Evolutionary conservation across 2,888 invertebrate species (phyloP).

Genomic region (Leptinotarsa haldemani): DNA sequence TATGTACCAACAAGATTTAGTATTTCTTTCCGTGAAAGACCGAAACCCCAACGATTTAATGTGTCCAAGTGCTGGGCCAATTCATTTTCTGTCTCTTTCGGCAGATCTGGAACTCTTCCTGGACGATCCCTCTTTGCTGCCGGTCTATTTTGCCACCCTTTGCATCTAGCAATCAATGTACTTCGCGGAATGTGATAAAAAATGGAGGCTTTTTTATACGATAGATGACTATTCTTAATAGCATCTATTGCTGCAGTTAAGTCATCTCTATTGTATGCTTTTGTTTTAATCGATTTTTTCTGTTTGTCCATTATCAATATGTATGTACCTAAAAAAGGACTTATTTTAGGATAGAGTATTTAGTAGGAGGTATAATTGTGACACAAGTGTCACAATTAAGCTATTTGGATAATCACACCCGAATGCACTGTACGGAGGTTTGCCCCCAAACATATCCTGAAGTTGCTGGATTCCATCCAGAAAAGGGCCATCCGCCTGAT

Average conservation of each 20-base stretch:
- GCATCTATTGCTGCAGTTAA: not conserved
- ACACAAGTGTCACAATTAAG: slow-evolving; percentile 6
- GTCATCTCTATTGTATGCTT: not conserved
- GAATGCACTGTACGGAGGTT: too few species aligned
- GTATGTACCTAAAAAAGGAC: not conserved
- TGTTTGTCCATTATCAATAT: not conserved
- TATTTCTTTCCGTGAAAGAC: not conserved
- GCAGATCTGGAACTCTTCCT: slow-evolving; percentile 2
- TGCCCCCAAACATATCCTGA: too few species aligned
- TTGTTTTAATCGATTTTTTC: not conserved
- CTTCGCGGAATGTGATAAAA: not conserved
- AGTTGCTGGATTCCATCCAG: too few species aligned
- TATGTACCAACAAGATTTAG: not conserved
- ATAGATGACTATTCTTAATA: not conserved
- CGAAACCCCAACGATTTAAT: not conserved
- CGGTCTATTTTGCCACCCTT: not conserved
- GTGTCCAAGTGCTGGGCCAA: slow-evolving; percentile 1
- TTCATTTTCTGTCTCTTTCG: not conserved
- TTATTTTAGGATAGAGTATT: not conserved
- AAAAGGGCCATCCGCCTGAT: too few species aligned
- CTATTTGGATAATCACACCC: slow-evolving; percentile 1
- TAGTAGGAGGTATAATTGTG: not conserved
- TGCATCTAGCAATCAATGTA: not conserved
- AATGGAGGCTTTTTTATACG: not conserved
- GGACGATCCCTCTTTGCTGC: not conserved